These are phyloP conservation scores for Drosophila albomicans DNA, from an alignment of 1,140 invertebrate species.

Conservation along the genomic window DNA sequence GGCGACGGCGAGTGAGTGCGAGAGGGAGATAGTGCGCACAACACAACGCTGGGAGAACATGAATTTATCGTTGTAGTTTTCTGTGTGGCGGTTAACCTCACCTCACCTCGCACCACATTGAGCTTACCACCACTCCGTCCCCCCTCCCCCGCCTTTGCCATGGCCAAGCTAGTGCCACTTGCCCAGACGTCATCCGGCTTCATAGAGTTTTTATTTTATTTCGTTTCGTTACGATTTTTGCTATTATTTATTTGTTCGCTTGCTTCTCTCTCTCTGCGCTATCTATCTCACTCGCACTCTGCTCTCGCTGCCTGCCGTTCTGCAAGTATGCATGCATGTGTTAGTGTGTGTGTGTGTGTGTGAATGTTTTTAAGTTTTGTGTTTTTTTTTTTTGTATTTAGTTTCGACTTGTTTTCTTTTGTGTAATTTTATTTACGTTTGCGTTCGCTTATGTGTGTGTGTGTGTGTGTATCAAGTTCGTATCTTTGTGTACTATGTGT, in stretches of 20 bases:
- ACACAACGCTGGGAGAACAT: conserved; percentile 35
- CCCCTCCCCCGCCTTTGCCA: background rate
- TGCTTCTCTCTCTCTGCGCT: conserved; percentile 60
- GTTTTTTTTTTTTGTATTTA: conserved; percentile 59
- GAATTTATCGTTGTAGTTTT: conserved; percentile 54
- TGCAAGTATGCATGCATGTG: conserved; percentile 23
- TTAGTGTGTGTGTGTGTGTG: conserved; percentile 57
- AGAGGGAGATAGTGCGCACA: conserved; percentile 17
- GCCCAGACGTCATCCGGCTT: conserved; percentile 55
- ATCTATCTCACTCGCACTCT: conserved; percentile 13
- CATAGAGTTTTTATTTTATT: conserved; percentile 79
- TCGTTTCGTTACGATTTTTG: conserved; percentile 83
- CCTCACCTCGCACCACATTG: conserved; percentile 30
- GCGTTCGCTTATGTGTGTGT: conserved; percentile 33
- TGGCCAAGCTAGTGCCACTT: conserved; percentile 20
- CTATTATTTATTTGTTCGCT: conserved; percentile 79
- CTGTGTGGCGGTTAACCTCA: conserved; percentile 53
- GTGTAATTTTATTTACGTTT: conserved; percentile 79
- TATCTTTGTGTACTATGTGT: conserved; percentile 68
- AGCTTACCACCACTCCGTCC: background rate
- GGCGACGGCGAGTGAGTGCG: conserved; percentile 1
- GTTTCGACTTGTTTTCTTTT: conserved; percentile 83
- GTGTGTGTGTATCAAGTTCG: conserved; percentile 72
- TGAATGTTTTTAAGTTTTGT: conserved; percentile 65
- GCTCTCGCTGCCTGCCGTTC: background rate